Percentiles rank a stretch among this genome's conserved stretches.
Evolutionary conservation across 2,797 vertebrate genomes (phyloP).

Genomic region (Phrynocephalus guinanensis): DNA sequence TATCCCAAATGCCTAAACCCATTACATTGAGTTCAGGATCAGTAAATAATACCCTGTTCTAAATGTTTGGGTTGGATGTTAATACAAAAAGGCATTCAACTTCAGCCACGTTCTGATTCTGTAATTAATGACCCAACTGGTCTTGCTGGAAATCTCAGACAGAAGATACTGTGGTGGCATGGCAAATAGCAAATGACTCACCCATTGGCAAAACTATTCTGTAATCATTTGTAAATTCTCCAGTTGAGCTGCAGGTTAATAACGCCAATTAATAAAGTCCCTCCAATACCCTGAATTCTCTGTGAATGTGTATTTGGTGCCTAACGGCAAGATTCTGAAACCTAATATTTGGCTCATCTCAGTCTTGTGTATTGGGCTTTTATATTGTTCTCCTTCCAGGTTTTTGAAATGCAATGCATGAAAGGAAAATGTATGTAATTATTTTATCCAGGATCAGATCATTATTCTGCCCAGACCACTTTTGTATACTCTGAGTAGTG

Average conservation of each 20-base stretch:
- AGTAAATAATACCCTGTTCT: not conserved
- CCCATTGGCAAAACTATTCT: conserved; percentile 12
- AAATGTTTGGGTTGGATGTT: conserved; percentile 1
- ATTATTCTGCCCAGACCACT: not conserved
- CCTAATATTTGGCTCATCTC: not conserved
- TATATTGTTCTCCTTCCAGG: not conserved
- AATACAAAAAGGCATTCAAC: conserved; percentile 10
- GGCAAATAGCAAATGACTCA: conserved; percentile 4
- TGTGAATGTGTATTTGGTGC: not conserved
- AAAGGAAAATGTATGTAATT: not conserved
- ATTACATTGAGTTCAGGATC: conserved; percentile 7
- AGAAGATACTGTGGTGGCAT: not conserved
- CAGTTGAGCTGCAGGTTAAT: conserved; percentile 17
- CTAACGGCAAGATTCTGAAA: not conserved
- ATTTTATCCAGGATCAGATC: not conserved
- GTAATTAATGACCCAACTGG: conserved; percentile 31
- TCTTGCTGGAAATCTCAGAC: not conserved
- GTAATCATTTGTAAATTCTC: conserved; percentile 26
- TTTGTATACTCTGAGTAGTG: not conserved
- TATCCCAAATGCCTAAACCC: not conserved
- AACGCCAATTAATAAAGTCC: conserved; percentile 15
- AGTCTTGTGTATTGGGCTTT: not conserved
- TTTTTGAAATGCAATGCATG: not conserved
- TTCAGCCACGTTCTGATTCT: not conserved
- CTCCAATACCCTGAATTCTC: not conserved